Evolutionary conservation across 2,113 vertebrate genomes (phyloP).

Genomic region (Indicator maculatus): DNA sequence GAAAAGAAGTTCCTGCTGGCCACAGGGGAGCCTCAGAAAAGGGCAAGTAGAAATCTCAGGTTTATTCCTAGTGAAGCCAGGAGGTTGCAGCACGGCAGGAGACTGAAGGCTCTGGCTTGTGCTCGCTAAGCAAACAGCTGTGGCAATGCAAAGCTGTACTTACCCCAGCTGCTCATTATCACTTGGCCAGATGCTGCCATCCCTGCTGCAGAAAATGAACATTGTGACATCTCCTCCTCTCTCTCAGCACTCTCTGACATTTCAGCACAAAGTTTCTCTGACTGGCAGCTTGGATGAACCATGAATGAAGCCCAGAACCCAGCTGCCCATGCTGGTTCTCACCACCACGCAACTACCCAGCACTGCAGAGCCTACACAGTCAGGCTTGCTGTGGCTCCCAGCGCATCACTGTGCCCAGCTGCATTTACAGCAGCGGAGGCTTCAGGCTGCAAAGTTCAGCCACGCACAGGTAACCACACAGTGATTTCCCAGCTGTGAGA

Average conservation of each 20-base stretch:
- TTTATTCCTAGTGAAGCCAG: not conserved
- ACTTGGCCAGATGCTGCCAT: not conserved
- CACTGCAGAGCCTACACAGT: too few relatives aligned
- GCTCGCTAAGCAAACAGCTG: not conserved
- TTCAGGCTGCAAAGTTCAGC: not conserved
- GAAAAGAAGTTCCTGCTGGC: not conserved
- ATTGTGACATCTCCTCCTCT: not conserved
- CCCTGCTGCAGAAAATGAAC: not conserved
- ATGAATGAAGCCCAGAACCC: not conserved
- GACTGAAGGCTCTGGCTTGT: not conserved
- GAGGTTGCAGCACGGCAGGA: not conserved
- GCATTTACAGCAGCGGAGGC: not conserved
- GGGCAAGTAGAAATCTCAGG: not conserved
- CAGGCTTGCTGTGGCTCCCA: not conserved
- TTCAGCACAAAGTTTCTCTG: not conserved
- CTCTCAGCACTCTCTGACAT: not conserved
- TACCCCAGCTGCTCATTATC: not conserved
- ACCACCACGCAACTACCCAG: too few relatives aligned
- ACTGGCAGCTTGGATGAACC: accelerated
- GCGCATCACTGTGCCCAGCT: not conserved
- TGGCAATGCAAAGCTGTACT: not conserved
- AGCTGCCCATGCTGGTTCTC: accelerated
- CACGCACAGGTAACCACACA: not conserved
- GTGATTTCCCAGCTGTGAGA: not conserved
- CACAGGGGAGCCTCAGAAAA: not conserved